Conservation (phyloP, 2,797 vertebrate species). For the Arctocebus calabarensis region DNA sequence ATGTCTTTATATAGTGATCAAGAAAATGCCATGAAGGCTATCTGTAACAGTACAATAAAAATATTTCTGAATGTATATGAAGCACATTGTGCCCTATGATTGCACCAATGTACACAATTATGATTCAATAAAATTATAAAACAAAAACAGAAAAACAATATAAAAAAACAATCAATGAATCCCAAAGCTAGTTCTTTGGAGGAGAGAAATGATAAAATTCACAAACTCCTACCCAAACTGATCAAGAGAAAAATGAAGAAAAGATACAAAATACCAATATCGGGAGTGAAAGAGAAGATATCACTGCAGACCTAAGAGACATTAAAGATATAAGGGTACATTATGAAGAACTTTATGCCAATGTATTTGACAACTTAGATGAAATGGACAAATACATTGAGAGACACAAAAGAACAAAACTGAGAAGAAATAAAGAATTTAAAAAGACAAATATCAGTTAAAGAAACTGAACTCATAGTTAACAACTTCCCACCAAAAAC, state of each 20-base stretch:
- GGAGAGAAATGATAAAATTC: neutral
- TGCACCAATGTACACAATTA: no score
- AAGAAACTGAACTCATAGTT: conserved; percentile 19
- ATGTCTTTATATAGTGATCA: no score
- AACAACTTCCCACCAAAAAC: conserved; percentile 14
- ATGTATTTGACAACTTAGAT: neutral
- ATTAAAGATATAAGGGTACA: neutral
- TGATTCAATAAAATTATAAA: no score
- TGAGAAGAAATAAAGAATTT: conserved; percentile 6
- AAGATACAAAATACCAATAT: neutral
- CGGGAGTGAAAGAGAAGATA: neutral
- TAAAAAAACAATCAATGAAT: conserved; percentile 2
- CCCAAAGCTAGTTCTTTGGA: neutral
- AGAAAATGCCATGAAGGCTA: no score
- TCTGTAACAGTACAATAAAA: no score
- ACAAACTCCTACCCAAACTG: neutral
- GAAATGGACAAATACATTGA: neutral
- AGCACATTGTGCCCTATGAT: no score
- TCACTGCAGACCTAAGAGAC: neutral
- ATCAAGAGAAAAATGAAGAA: conserved; percentile 14
- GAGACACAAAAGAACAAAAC: neutral
- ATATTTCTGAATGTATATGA: no score
- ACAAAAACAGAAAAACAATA: conserved; percentile 8
- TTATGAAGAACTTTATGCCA: conserved; percentile 1
- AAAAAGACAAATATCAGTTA: neutral